Evolutionary conservation across 2,797 vertebrate species (phyloP).

Genomic region (Rachycentron canadum): DNA sequence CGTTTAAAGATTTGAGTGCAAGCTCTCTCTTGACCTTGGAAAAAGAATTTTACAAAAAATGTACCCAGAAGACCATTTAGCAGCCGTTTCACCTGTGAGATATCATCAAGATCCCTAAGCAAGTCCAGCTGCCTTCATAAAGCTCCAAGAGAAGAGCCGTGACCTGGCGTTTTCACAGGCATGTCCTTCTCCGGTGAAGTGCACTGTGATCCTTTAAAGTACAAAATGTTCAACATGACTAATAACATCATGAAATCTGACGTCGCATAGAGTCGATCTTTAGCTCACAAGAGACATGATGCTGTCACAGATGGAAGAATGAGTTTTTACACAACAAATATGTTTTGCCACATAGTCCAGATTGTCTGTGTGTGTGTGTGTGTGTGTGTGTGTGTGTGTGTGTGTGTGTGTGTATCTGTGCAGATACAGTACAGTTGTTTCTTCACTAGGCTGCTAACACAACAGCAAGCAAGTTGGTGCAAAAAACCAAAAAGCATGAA

Average conservation of each 20-base stretch:
- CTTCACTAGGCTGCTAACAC: conserved; percentile 38
- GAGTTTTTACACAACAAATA: conserved; percentile 1
- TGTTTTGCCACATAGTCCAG: conserved; percentile 14
- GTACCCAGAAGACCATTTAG: not conserved
- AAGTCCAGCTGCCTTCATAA: no score
- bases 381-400: conserved; percentile 12
- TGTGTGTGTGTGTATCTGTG: conserved; percentile 5
- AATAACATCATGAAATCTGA: not conserved
- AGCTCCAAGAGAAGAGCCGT: no score
- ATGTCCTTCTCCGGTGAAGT: no score
- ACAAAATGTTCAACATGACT: no score
- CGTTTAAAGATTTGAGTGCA: not conserved
- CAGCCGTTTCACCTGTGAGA: no score
- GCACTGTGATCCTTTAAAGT: no score
- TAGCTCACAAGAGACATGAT: not conserved
- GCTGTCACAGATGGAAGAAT: not conserved
- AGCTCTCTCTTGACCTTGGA: not conserved
- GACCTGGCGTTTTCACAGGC: no score
- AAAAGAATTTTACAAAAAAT: not conserved
- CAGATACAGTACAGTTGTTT: conserved; percentile 38
- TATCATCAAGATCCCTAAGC: no score
- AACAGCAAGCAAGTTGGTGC: conserved; percentile 25
- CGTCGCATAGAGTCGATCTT: not conserved
- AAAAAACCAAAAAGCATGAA: conserved; percentile 30
- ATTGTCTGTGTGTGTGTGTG: conserved; percentile 18